Evolutionary conservation across 2,888 invertebrate genomes (phyloP), one percentile per base, ranked within the genome.

Genomic region (Agapetus fuscipes): DNA sequence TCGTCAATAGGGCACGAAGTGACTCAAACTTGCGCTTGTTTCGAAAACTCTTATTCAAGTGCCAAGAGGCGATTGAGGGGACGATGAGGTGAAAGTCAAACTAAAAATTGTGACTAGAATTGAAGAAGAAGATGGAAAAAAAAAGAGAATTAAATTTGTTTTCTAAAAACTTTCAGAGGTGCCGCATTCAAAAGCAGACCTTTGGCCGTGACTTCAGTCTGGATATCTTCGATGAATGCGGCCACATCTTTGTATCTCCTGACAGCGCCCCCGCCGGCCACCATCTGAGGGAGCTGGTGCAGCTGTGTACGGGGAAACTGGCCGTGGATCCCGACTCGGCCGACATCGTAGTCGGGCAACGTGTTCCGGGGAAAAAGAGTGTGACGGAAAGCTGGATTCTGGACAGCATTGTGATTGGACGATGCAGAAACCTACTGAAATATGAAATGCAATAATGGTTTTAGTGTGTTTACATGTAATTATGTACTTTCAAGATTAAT

Each of bases 341-440:
- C 1, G 62, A 64, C 51, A 65, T 78, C 38, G 55, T 72, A 7
- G 58, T 81, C 24, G 79, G 77, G 1, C 60, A 60, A 28, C 40
- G 45, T 7, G 39, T 49, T n/a, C 48, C 54, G n/a, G 49, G 51
- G 15, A 43, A 51, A 1, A 51, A 59, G 4, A 76, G 72, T 46
- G 56, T 80, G 1, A 65, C 60, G 37, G 75, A 76, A 49, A 60
- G 59, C 30, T 81, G 80, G 80, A 56, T 80, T 15, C 58, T 80
- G 34, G 80, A 80, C 58, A 75, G 72, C 30, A 74, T 81, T 39
- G 69, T 69, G 1, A 60, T 62, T 17, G 73, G 75, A 52, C 65
- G 67, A 50, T 48, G 69, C 33, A 66, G 70, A 51, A 58, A 61
- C 29, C 51, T 66, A 35, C 56, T 59, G 4, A 63, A 64, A 46